Evolutionary conservation across 2,113 vertebrate genomes (phyloP).

Genomic region (Hemiscyllium ocellatum): DNA sequence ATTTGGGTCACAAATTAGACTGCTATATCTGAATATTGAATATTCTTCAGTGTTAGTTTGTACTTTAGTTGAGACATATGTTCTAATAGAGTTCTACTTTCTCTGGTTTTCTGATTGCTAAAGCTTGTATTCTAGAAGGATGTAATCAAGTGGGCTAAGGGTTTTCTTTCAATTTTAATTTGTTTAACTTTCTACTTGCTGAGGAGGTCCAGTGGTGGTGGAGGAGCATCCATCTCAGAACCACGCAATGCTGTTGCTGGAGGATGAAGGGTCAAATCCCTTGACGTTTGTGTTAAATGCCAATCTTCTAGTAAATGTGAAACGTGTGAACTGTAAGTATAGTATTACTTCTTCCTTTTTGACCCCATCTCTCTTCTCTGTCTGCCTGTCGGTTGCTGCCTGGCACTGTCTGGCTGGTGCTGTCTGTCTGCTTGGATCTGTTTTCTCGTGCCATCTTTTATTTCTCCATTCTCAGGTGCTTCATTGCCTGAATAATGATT

Average conservation of each 20-base stretch:
- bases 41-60: background rate
- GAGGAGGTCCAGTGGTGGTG: constrained; percentile 66
- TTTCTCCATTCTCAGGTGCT: background rate
- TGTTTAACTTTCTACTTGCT: background rate
- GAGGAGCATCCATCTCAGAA: constrained; percentile 71
- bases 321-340: constrained; percentile 74
- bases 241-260: constrained; percentile 67
- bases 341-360: background rate
- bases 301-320: constrained; percentile 86
- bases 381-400: too few species aligned
- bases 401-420: too few species aligned
- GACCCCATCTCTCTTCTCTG: too few species aligned
- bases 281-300: constrained; percentile 85
- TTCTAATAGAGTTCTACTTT: too few species aligned
- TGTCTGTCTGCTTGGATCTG: too few species aligned
- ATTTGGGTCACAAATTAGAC: background rate
- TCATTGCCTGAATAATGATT: background rate
- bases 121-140: background rate
- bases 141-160: background rate
- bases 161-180: background rate
- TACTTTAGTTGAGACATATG: background rate
- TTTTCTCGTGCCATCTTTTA: background rate
- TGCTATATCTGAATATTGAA: background rate
- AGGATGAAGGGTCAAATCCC: constrained; percentile 63
- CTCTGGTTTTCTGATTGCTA: background rate